phyloP scores from a whole-genome alignment of 2,797 vertebrate species.

The Gymnoscopelus microlampas region DNA sequence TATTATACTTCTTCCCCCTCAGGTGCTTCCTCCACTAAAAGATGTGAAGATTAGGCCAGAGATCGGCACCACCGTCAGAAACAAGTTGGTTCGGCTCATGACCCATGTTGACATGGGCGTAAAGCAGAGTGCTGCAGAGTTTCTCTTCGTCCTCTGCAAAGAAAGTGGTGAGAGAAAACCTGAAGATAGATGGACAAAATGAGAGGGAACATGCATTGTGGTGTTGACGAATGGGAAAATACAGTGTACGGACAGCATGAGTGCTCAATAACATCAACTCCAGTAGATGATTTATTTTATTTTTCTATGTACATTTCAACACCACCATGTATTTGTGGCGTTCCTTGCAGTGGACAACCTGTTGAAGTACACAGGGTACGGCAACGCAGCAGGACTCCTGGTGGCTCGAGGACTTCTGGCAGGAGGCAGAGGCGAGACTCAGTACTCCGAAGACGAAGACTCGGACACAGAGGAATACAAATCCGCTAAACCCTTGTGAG shows the following conservation, averaged over 20 bases:
- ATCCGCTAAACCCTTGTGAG: conserved; percentile 91
- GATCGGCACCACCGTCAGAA: conserved; percentile 91
- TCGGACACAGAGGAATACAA: conserved; percentile 99
- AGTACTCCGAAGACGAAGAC: conserved; percentile 97
- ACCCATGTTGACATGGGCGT: conserved; percentile 97
- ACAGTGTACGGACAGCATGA: background rate
- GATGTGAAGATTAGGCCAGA: conserved; percentile 95
- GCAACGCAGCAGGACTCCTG: conserved; percentile 95
- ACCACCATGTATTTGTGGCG: conserved; percentile 10
- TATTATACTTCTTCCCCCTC: conserved; percentile 8
- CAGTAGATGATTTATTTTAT: background rate
- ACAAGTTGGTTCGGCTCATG: conserved; percentile 98
- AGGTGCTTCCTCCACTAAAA: conserved; percentile 95
- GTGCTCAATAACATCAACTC: background rate
- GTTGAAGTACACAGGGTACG: conserved; percentile 97
- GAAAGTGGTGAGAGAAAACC: conserved; percentile 87
- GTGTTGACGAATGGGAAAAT: background rate
- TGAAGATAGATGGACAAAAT: background rate
- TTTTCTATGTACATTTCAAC: background rate
- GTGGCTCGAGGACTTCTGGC: conserved; percentile 92
- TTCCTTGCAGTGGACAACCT: conserved; percentile 89
- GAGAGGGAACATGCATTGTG: background rate
- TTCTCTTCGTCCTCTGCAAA: conserved; percentile 98
- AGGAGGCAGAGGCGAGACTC: conserved; percentile 93
- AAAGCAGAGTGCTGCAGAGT: conserved; percentile 96